Percentiles rank a stretch among this genome's conserved stretches.
phyloP scores from a whole-genome alignment of 2,113 vertebrate species.

The Spilogale gracilis region DNA sequence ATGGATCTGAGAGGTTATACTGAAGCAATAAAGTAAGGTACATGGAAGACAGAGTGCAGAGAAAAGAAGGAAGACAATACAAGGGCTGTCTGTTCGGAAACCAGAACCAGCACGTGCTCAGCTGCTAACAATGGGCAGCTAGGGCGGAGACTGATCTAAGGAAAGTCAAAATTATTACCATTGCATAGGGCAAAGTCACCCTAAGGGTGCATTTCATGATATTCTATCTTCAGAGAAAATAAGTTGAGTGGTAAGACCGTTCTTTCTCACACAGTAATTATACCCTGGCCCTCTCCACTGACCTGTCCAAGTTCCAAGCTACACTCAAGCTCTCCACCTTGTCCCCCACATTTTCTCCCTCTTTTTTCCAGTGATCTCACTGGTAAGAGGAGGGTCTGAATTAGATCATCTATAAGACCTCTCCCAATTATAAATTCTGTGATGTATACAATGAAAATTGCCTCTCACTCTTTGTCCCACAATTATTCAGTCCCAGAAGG shows the following conservation, averaged over 20 bases:
- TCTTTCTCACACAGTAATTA: background rate
- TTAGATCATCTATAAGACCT: background rate
- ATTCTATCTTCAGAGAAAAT: background rate
- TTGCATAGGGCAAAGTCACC: background rate
- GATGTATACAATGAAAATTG: background rate
- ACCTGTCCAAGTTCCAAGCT: background rate
- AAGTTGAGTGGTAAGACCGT: background rate
- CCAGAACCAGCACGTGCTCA: background rate
- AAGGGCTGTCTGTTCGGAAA: background rate
- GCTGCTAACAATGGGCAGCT: no score
- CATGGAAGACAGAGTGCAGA: background rate
- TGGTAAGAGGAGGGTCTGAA: background rate
- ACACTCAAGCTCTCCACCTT: rapidly evolving
- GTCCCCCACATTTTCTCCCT: rapidly evolving
- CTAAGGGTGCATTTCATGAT: background rate
- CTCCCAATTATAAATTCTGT: background rate
- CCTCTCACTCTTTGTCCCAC: background rate
- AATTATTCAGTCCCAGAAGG: background rate
- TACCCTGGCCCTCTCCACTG: background rate
- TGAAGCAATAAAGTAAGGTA: background rate
- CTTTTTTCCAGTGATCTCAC: background rate
- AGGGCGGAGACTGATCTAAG: background rate
- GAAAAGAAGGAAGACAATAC: background rate
- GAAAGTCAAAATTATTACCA: background rate
- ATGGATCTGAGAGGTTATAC: background rate